phyloP scores from a whole-genome alignment of 1,140 invertebrate species.

The Brachystomella parvula region DNA sequence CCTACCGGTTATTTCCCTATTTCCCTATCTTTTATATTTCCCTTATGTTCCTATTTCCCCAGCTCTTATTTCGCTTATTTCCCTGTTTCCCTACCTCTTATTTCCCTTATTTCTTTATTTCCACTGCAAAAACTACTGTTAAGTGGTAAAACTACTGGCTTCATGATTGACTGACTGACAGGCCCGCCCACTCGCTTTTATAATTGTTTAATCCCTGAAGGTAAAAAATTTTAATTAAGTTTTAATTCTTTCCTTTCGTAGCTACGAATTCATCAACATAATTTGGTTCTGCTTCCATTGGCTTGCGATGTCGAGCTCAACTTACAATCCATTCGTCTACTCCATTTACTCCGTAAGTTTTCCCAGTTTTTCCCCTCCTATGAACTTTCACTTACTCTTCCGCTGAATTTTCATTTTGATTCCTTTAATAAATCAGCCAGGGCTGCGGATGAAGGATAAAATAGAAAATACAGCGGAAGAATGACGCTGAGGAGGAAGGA shows the following conservation, averaged over 20 bases:
- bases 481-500: neutral
- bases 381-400: neutral
- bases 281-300: slow-evolving; percentile 74
- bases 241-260: slow-evolving; percentile 43
- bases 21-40: too few relatives aligned
- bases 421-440: neutral
- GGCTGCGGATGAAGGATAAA: neutral
- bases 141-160: too few relatives aligned
- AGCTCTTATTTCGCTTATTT: too few relatives aligned
- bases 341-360: slow-evolving; percentile 60
- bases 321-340: slow-evolving; percentile 78
- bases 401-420: neutral
- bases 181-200: too few relatives aligned
- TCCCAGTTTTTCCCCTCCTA: neutral
- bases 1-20: too few relatives aligned
- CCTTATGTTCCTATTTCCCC: too few relatives aligned
- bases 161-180: too few relatives aligned
- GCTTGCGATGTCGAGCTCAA: slow-evolving; percentile 59
- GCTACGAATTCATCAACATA: slow-evolving; percentile 65
- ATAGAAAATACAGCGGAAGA: neutral
- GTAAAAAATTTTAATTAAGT: too few relatives aligned
- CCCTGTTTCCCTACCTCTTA: too few relatives aligned
- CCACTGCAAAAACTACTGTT: too few relatives aligned
- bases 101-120: too few relatives aligned
- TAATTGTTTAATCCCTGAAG: too few relatives aligned